These are phyloP conservation scores for Epirrhoe alternata DNA, from an alignment of 2,888 invertebrate genomes.

Conservation along the genomic window DNA sequence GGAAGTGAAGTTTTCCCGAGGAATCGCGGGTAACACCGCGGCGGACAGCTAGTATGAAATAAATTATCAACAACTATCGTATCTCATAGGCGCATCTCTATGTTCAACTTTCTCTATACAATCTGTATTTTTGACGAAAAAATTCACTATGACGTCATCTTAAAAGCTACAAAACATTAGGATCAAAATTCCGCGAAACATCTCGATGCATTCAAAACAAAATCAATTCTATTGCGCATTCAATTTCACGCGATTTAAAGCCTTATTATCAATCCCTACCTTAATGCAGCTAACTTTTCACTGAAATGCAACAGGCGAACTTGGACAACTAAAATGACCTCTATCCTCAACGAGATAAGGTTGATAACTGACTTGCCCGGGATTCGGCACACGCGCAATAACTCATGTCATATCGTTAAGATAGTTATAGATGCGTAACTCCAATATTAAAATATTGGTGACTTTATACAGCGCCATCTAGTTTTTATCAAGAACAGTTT, in stretches of 20 bases:
- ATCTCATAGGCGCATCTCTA: neutral
- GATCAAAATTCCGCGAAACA: neutral
- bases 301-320: neutral
- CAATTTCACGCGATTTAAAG: neutral
- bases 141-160: too few species aligned
- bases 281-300: neutral
- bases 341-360: neutral
- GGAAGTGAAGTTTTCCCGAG: too few species aligned
- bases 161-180: too few species aligned
- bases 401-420: neutral
- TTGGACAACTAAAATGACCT: neutral
- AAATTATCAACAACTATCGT: too few species aligned
- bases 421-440: neutral
- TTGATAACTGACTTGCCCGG: neutral
- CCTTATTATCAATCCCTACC: neutral
- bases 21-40: too few species aligned
- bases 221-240: neutral
- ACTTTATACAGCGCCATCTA: too few species aligned
- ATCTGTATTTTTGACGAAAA: too few species aligned
- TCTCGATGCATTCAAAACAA: neutral
- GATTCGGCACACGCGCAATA: neutral
- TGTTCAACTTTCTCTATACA: too few species aligned
- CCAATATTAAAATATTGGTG: neutral
- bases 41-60: too few species aligned
- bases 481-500: too few species aligned